Evolutionary conservation across 92 coral and sea anemone genomes (phyloP), one percentile per base, ranked within the genome.

Genomic region (Ricordea florida): DNA sequence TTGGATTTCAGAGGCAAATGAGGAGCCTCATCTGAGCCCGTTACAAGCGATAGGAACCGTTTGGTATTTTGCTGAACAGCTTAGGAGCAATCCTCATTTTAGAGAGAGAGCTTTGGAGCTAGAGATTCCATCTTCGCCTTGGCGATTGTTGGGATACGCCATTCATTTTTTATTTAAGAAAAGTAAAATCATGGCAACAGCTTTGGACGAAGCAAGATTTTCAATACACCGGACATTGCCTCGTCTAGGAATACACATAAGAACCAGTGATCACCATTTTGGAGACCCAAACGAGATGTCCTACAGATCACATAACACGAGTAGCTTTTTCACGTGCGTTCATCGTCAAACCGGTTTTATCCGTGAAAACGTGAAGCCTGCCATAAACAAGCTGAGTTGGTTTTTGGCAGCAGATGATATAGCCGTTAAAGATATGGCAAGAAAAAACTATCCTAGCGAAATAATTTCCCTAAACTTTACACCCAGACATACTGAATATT

Each of bases 121-220:
- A 10, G 59, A 18, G n/a, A 8, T 52, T 52, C 59, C 59, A 52
- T 3, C 34, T 32, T 52, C 74, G 8, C 63, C 74, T 7, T 71
- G 9, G 14, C 34, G 31, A 21, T 22, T 80, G 80, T 29, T 24
- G 6, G 59, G 59, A 0, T 52, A 36, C 34, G 59, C 59, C 5
- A 25, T 52, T 14, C 59, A 52, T 36, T 52, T 25, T 20, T 17
- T 52, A 32, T 52, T 52, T 10, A 25, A 24, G n/a, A 32, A 52
- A 52, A 52, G 16, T 8, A 25, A 21, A 2, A 10, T 0, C n/a
- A 52, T 52, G 59, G 15, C 25, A 21, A 11, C 59, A 18, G 36
- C 10, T 1, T 9, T 52, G n/a, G 21, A 52, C 13, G 16, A 52
- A 24, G 59, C 59, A 52, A 52, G 59, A 24, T 11, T 4, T 6